These are phyloP conservation scores for Philotrypesis tridentata DNA, from an alignment of 1,140 invertebrate species.

Conservation along the genomic window DNA sequence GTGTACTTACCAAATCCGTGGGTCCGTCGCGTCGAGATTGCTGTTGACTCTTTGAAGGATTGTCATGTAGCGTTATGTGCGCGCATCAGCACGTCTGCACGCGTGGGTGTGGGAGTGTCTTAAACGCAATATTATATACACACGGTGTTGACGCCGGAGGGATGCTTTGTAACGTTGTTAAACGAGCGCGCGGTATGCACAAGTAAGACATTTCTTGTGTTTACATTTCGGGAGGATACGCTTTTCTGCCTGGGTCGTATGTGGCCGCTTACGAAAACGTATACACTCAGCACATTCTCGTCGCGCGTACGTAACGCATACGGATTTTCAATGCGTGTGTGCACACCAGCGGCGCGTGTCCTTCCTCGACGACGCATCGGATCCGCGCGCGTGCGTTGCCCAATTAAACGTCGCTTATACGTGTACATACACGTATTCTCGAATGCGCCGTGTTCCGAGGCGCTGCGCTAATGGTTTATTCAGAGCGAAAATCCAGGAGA, in stretches of 20 bases:
- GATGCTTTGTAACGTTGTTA: neutral
- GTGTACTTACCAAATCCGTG: neutral
- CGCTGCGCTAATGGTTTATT: too few species aligned
- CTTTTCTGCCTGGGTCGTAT: too few species aligned
- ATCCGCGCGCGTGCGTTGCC: too few species aligned
- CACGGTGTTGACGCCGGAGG: neutral
- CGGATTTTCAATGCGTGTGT: neutral
- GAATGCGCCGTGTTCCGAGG: neutral
- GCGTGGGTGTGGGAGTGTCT: neutral
- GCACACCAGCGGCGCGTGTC: too few species aligned
- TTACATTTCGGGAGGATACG: neutral
- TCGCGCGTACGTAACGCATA: too few species aligned
- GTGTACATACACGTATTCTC: neutral
- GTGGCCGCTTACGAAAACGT: neutral
- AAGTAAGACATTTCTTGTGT: neutral
- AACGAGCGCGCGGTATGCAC: neutral
- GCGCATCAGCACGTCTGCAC: too few species aligned
- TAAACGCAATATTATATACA: neutral
- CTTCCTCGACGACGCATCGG: too few species aligned
- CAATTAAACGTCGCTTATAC: neutral
- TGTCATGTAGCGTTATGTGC: neutral
- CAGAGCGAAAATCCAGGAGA: neutral
- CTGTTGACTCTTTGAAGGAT: too few species aligned
- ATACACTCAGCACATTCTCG: neutral
- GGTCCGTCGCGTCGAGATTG: neutral